Evolutionary conservation across 2,888 invertebrate genomes (phyloP).

Genomic region (Marasmarcha lunaedactyla): DNA sequence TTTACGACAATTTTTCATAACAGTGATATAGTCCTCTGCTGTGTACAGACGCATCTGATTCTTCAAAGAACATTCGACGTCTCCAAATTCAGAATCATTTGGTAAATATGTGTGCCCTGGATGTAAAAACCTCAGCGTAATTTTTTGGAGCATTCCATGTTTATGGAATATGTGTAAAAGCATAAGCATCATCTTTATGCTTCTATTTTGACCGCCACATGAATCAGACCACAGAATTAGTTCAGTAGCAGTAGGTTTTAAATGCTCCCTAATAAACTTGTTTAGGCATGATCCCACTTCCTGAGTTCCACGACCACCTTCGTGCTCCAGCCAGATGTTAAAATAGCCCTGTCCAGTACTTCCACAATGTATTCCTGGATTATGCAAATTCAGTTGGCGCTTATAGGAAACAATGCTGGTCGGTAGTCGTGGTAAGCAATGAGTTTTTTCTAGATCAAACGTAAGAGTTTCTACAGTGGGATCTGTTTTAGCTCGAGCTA

Average conservation of each 20-base stretch:
- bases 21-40: conserved; percentile 8
- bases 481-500: conserved; percentile 7
- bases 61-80: conserved; percentile 11
- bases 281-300: conserved; percentile 17
- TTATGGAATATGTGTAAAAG: conserved; percentile 5
- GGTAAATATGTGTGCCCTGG: conserved; percentile 12
- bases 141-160: conserved; percentile 8
- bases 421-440: conserved; percentile 15
- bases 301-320: conserved; percentile 19
- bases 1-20: conserved; percentile 6
- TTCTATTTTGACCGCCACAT: conserved; percentile 18
- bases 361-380: conserved; percentile 18
- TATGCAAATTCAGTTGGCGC: conserved; percentile 19
- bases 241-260: conserved; percentile 9
- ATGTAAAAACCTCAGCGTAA: conserved; percentile 10
- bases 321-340: conserved; percentile 19
- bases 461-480: conserved; percentile 9
- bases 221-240: conserved; percentile 19
- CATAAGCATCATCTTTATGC: conserved; percentile 11
- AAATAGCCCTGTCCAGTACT: conserved; percentile 14
- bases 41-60: conserved; percentile 9
- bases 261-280: conserved; percentile 4
- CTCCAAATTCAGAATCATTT: conserved; percentile 12
- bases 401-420: conserved; percentile 21
- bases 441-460: conserved; percentile 18